Conservation (phyloP, 1,140 invertebrate species). For the Drusus annulatus region DNA sequence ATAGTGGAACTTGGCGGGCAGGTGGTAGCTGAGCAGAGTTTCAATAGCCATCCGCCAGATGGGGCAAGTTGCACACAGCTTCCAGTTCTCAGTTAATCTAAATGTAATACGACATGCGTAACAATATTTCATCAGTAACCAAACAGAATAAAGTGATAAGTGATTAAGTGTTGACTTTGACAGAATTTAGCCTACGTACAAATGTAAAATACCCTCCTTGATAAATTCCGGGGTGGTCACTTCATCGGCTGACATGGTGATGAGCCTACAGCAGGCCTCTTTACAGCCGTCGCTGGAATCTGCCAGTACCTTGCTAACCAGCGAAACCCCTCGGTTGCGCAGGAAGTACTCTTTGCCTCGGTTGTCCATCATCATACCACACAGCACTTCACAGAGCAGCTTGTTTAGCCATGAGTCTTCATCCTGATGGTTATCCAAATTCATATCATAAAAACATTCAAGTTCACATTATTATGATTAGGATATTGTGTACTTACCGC, state of each 20-base stretch:
- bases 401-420: conserved; percentile 64
- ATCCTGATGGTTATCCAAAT: conserved; percentile 59
- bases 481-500: conserved; percentile 59
- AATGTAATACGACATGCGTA: not conserved
- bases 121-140: not conserved
- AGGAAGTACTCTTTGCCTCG: conserved; percentile 63
- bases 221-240: conserved; percentile 64
- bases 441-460: not conserved
- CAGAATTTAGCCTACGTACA: conserved; percentile 59
- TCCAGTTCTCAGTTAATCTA: conserved; percentile 72
- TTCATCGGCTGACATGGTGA: conserved; percentile 63
- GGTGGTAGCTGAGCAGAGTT: conserved; percentile 69
- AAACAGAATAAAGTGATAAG: not conserved
- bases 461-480: not conserved
- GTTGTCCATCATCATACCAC: conserved; percentile 65
- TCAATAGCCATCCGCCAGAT: conserved; percentile 72
- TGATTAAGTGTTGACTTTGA: not conserved
- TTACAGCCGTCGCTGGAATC: not conserved
- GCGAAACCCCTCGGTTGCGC: conserved; percentile 57
- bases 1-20: conserved; percentile 73
- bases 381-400: conserved; percentile 64
- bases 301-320: conserved; percentile 2
- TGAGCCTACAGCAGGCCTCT: conserved; percentile 62
- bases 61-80: conserved; percentile 65
- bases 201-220: conserved; percentile 64